Percentiles rank a stretch among this genome's conserved stretches.
phyloP scores from a whole-genome alignment of 2,797 vertebrate species.

The Onychomys torridus region DNA sequence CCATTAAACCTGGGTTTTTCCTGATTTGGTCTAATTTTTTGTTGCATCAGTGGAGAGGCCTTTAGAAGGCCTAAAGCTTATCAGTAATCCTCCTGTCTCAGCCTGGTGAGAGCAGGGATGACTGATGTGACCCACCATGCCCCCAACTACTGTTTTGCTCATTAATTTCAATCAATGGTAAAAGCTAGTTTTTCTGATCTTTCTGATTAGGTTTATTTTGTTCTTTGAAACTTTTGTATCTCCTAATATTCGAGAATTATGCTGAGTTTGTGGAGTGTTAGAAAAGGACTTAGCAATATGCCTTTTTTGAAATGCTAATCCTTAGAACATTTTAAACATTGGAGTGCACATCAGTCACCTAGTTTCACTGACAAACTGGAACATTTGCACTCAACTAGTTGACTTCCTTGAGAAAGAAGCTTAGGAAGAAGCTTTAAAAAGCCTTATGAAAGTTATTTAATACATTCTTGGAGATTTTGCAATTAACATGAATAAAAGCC shows the following conservation, averaged over 20 bases:
- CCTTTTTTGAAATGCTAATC: constrained; percentile 75
- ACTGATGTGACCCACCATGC: neutral
- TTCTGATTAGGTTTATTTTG: constrained; percentile 60
- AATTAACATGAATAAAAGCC: constrained; percentile 63
- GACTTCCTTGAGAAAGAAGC: constrained; percentile 66
- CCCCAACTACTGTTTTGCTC: neutral
- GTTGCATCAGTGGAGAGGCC: too few species aligned
- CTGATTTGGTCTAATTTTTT: too few species aligned
- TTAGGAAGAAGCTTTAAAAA: constrained; percentile 66
- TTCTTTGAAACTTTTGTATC: constrained; percentile 59
- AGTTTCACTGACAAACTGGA: constrained; percentile 73
- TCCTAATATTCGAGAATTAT: constrained; percentile 64
- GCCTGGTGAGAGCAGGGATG: neutral
- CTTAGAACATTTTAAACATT: constrained; percentile 65
- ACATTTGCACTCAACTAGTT: constrained; percentile 72
- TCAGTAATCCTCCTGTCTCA: neutral
- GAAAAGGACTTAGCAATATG: constrained; percentile 62
- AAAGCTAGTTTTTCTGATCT: constrained; percentile 62
- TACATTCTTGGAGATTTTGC: constrained; percentile 65
- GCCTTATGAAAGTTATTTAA: constrained; percentile 1
- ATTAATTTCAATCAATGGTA: constrained; percentile 56
- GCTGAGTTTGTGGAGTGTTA: constrained; percentile 46
- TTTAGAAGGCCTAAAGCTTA: too few species aligned
- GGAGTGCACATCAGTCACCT: constrained; percentile 60
- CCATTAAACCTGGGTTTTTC: too few species aligned